Base-by-base conservation (phyloP, 2,113 vertebrate genomes). In the Cnemophilus loriae region DNA sequence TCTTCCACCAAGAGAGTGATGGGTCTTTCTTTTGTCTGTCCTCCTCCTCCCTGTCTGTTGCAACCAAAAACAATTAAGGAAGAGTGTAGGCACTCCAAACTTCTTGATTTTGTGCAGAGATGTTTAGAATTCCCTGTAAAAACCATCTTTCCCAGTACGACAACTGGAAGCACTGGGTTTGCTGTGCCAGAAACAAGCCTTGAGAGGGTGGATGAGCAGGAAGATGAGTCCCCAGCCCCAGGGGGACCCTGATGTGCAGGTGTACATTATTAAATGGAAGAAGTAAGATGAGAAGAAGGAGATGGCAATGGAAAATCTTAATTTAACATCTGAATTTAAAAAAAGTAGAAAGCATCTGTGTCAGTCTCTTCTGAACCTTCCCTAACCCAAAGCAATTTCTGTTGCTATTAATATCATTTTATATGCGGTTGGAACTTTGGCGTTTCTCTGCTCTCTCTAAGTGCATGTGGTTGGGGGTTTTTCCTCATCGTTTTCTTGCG, bases 361-460 rank as follows among this genome's bases (percentile, higher is more conserved):
- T 96, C 71, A 88, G 55, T 89, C 60, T 78, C 63, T 89, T 87
- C 73, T 76, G 68, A 94, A 90, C 49, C 52, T 87, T 90, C n/a
- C 35, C 33, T 90, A 95, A 96, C 86, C 64, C 80, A 90, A 78
- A 96, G 82, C 71, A 75, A 87, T 92, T 94, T 94, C 64, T 84
- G 65, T 82, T 94, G 86, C 90, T 94, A 81, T 92, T 94, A 97
- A 94, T 95, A 84, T 17, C 13, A 49, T 87, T 78, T 94, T 49
- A 57, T 87, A 42, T 68, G 92, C 1, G 10, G 88, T 92, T 93
- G 85, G 86, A 92, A 79, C 70, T 67, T 82, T 0, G 1, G 80
- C 19, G 64, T 90, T 92, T 81, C 73, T 92, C 83, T 71, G 88
- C 0, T 3, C 13, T 2, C 67, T 67, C 10, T 65, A 59, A 87